Conservation (phyloP, 2,888 invertebrate species). For the Ectobius pallidus region DNA sequence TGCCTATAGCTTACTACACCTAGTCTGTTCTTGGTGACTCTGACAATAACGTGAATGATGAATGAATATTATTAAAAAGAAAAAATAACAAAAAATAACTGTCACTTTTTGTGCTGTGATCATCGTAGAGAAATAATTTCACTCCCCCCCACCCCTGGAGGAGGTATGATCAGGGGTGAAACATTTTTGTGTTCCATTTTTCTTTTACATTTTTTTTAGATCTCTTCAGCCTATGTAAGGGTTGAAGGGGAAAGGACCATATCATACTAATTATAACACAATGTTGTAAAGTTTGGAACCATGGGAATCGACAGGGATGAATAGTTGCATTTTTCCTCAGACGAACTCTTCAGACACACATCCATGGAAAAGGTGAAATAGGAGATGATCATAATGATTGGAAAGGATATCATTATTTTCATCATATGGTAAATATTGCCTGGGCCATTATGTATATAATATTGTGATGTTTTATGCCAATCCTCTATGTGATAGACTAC, state of each 20-base stretch:
- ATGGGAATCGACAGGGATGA: constrained; percentile 19
- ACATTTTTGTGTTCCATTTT: constrained; percentile 22
- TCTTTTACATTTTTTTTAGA: constrained; percentile 4
- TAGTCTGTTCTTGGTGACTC: constrained; percentile 39
- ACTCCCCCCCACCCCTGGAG: constrained; percentile 12
- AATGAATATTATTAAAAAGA: constrained; percentile 43
- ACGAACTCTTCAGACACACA: not conserved
- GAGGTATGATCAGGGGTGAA: constrained; percentile 10
- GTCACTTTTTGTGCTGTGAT: constrained; percentile 32
- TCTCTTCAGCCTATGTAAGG: constrained; percentile 14
- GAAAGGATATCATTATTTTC: constrained; percentile 14
- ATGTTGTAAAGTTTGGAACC: constrained; percentile 16
- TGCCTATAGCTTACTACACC: constrained; percentile 31
- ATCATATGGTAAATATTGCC: constrained; percentile 12
- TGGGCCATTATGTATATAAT: constrained; percentile 16
- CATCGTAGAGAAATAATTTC: constrained; percentile 21
- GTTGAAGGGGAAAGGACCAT: constrained; percentile 25
- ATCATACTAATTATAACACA: constrained; percentile 23
- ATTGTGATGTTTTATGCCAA: constrained; percentile 28
- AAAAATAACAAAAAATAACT: constrained; percentile 32
- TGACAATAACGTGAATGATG: constrained; percentile 43
- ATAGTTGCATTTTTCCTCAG: not conserved
- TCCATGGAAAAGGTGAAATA: not conserved
- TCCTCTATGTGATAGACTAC: constrained; percentile 23
- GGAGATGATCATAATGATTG: too few relatives aligned